Conservation (phyloP, 1,140 invertebrate species). For the Catajapyx aquilonaris region DNA sequence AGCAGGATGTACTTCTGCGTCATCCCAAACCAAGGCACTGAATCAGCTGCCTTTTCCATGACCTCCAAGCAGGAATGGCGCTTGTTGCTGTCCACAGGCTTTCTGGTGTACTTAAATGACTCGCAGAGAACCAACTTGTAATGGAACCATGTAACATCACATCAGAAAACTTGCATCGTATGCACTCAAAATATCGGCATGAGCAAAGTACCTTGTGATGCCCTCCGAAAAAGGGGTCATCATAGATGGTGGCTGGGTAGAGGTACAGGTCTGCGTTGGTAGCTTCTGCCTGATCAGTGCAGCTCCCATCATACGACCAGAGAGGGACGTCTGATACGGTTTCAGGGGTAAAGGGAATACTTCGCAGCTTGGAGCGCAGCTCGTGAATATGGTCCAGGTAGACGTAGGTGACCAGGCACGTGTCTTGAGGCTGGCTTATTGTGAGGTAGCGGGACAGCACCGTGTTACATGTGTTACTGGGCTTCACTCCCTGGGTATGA, state of each 20-base stretch:
- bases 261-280: conserved; percentile 30
- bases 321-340: background rate
- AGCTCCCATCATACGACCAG: background rate
- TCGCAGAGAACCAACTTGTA: background rate
- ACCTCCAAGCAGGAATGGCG: background rate
- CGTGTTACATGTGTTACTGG: too few species aligned
- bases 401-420: too few species aligned
- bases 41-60: background rate
- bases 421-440: too few species aligned
- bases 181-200: too few species aligned
- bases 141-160: too few species aligned
- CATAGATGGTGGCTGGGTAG: conserved; percentile 30
- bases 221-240: conserved; percentile 26
- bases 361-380: too few species aligned
- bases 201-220: too few species aligned
- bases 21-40: background rate
- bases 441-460: too few species aligned
- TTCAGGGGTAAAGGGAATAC: too few species aligned
- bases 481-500: too few species aligned
- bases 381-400: too few species aligned
- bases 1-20: background rate
- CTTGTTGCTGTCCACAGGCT: background rate
- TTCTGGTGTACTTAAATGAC: background rate
- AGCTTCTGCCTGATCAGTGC: background rate
- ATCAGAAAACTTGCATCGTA: too few species aligned